Evolutionary conservation across 2,888 invertebrate genomes (phyloP).

Genomic region (Euplagia quadripunctaria): DNA sequence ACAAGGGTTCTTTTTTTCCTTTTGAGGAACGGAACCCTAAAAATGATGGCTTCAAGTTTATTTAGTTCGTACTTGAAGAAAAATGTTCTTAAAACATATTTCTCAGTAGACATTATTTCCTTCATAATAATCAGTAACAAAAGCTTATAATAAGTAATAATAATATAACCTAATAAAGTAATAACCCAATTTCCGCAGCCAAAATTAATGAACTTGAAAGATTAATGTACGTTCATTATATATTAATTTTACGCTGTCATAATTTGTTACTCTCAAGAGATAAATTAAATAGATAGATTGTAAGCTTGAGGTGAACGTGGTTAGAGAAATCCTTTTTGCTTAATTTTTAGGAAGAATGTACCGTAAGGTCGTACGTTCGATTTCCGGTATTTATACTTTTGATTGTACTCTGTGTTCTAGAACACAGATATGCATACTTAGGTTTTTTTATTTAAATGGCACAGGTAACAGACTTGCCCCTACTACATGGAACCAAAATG

Average conservation of each 20-base stretch:
- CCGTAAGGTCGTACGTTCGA: too few relatives aligned
- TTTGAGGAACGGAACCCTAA: too few relatives aligned
- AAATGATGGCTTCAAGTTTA: too few relatives aligned
- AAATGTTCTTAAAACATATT: neutral
- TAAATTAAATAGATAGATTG: slow-evolving; percentile 5
- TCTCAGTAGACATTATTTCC: neutral
- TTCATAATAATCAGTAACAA: neutral
- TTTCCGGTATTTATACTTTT: too few relatives aligned
- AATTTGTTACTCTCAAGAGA: slow-evolving; percentile 21
- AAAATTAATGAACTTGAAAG: slow-evolving; percentile 18
- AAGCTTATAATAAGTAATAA: slow-evolving; percentile 4
- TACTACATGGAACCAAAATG: too few relatives aligned
- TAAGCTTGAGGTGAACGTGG: slow-evolving; percentile 5
- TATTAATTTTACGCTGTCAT: slow-evolving; percentile 17
- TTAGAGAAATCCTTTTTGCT: neutral
- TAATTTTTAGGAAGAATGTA: neutral
- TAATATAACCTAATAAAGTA: slow-evolving; percentile 16
- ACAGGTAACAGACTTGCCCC: too few relatives aligned
- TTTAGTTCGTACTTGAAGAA: too few relatives aligned
- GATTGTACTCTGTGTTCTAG: too few relatives aligned
- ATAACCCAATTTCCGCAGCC: slow-evolving; percentile 1
- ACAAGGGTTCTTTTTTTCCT: too few relatives aligned
- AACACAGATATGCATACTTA: too few relatives aligned
- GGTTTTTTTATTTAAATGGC: too few relatives aligned
- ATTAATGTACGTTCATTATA: slow-evolving; percentile 18